Base-by-base conservation (phyloP, 1,140 invertebrate genomes). In the Drosophila yakuba region DNA sequence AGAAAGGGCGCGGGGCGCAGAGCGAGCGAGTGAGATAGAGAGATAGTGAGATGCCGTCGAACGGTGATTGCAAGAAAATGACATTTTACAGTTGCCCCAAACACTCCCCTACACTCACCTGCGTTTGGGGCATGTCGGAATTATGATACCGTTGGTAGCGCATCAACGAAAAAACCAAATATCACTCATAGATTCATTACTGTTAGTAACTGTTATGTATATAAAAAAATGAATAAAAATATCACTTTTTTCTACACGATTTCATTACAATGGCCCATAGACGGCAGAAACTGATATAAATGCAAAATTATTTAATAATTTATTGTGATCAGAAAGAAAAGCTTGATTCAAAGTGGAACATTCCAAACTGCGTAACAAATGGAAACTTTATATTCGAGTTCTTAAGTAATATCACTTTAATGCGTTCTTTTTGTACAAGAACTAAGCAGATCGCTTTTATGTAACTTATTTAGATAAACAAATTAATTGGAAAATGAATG, bases 71-170 rank as follows among this genome's bases (percentile, higher is more conserved):
- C 55, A 67, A 76, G 47, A 57, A 51, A 64, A 59, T 59, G 8
- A 35, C 71, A 74, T 55, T 76, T 71, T 44, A 66, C 67, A 76
- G 74, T 72, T 82, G 52, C 36, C 23, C 25, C 52, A 43, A n/a
- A 45, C 43, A 17, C 17, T 20, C 20, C 20, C 15, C 25, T 35
- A 51, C 73, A 41, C 67, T 55, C 48, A 39, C 62, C 25, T 61
- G 61, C 23, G 10, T 2, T 25, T 14, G 8, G 17, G 10, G 50
- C 23, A n/a, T 54, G 2, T 32, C 7, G 4, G 41, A 41, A 8
- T 57, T 32, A 3, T 32, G 7, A 7, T 35, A 8, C 1, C 17
- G 45, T 43, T 44, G 17, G 45, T 2, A 32, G 35, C 28, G 17
- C 20, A 10, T 1, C 8, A 20, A 14, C 3, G 20, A n/a, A 47